These are phyloP conservation scores for Pemphigus obesinymphae DNA, from an alignment of 1,140 invertebrate genomes.

Conservation along the genomic window DNA sequence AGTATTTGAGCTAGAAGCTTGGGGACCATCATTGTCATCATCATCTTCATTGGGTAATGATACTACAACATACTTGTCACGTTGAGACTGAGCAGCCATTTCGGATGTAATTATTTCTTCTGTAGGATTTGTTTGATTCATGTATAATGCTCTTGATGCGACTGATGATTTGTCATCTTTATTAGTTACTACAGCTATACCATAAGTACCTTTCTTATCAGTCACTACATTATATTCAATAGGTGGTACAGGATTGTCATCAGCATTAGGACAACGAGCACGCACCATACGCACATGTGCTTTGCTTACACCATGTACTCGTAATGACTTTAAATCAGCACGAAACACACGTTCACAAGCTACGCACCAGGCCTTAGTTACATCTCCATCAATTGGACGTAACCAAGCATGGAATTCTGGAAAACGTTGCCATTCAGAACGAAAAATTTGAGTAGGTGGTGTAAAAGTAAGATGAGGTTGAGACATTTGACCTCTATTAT, in stretches of 20 bases:
- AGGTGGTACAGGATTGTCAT: slow-evolving; percentile 31
- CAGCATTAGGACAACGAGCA: slow-evolving; percentile 38
- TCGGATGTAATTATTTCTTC: slow-evolving; percentile 39
- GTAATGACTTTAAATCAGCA: slow-evolving; percentile 45
- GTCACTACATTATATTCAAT: slow-evolving; percentile 41
- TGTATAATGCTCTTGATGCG: slow-evolving; percentile 38
- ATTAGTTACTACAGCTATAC: slow-evolving; percentile 40
- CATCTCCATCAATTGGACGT: slow-evolving; percentile 40
- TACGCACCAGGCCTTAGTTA: slow-evolving; percentile 46
- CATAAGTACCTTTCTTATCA: slow-evolving; percentile 42
- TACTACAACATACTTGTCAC: slow-evolving; percentile 37
- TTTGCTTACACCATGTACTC: slow-evolving; percentile 43
- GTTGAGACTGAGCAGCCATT: slow-evolving; percentile 34
- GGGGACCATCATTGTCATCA: slow-evolving; percentile 35
- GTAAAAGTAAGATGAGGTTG: slow-evolving; percentile 32
- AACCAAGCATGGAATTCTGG: slow-evolving; percentile 45
- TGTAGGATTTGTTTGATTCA: slow-evolving; percentile 43
- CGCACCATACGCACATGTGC: slow-evolving; percentile 42
- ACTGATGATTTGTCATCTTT: slow-evolving; percentile 37
- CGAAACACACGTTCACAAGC: slow-evolving; percentile 45
- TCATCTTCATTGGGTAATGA: slow-evolving; percentile 41
- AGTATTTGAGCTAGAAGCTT: slow-evolving; percentile 35
- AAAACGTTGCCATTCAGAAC: slow-evolving; percentile 44
- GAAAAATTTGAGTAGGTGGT: slow-evolving; percentile 24
- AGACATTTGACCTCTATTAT: slow-evolving; percentile 31